These are phyloP conservation scores for Grallaria varia DNA, from an alignment of 2,113 vertebrate genomes.

Conservation along the genomic window DNA sequence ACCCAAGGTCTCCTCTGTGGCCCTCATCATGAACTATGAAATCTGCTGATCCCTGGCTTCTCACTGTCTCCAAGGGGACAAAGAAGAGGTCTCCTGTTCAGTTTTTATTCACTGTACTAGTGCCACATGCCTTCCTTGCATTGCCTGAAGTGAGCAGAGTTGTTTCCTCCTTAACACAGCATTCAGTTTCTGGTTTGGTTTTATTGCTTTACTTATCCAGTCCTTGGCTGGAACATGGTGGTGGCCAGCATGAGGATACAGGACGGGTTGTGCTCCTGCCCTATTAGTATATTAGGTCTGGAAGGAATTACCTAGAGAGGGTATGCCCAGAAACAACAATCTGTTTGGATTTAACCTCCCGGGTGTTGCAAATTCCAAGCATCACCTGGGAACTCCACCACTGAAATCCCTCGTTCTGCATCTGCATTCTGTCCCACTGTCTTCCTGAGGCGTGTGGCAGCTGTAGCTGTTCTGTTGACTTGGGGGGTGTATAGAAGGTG, in stretches of 20 bases:
- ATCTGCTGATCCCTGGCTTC: background rate
- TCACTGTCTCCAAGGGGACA: background rate
- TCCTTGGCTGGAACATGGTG: background rate
- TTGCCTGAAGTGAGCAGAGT: background rate
- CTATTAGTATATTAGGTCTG: background rate
- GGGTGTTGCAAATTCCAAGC: background rate
- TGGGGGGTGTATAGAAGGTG: background rate
- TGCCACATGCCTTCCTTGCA: background rate
- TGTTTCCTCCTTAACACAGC: background rate
- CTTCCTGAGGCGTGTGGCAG: background rate
- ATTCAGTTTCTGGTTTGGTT: conserved; percentile 10
- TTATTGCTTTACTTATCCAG: background rate
- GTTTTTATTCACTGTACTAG: background rate
- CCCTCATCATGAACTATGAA: background rate
- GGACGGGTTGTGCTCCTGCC: background rate
- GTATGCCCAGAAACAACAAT: background rate
- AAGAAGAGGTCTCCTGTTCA: conserved; percentile 8
- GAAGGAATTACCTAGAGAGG: background rate
- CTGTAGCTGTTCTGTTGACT: background rate
- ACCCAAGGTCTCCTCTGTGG: background rate
- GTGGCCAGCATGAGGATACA: background rate
- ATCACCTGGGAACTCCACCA: background rate
- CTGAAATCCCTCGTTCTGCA: background rate
- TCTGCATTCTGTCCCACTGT: background rate
- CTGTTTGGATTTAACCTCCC: background rate